These are phyloP conservation scores for Asobara japonica DNA, from an alignment of 1,140 invertebrate species.

Conservation along the genomic window DNA sequence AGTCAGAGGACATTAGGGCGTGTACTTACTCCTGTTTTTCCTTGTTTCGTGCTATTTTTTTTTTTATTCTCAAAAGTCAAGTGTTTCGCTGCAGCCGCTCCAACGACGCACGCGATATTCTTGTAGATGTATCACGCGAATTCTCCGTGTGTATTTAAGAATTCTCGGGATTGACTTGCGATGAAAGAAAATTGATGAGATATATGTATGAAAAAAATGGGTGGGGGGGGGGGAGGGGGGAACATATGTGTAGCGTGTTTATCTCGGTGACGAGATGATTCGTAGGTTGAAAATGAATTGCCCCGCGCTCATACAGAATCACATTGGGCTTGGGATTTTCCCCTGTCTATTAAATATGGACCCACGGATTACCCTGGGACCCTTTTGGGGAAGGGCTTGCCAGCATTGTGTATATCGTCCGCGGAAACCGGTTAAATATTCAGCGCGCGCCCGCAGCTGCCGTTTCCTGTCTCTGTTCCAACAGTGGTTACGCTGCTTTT, in stretches of 20 bases:
- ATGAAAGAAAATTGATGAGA: not conserved
- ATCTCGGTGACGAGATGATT: not conserved
- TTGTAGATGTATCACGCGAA: not conserved
- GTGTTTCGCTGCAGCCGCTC: not conserved
- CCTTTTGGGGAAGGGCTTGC: constrained; percentile 1
- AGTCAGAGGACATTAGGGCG: not conserved
- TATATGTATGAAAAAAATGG: too few relatives aligned
- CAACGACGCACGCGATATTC: constrained; percentile 7
- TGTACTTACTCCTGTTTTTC: not conserved
- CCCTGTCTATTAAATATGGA: constrained; percentile 56
- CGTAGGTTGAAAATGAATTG: constrained; percentile 7
- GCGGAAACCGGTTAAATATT: constrained; percentile 54
- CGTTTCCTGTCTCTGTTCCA: constrained; percentile 39
- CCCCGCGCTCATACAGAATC: not conserved
- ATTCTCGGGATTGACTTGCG: not conserved
- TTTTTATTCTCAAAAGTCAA: not conserved
- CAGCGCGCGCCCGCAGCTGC: constrained; percentile 51
- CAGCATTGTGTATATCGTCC: constrained; percentile 36
- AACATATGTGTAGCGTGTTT: not conserved
- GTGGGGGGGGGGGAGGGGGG: too few relatives aligned
- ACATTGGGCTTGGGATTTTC: constrained; percentile 21
- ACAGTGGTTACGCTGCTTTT: too few relatives aligned
- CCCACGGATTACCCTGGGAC: constrained; percentile 35
- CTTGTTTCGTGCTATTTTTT: not conserved
- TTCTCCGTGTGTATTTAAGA: not conserved